phyloP scores from a whole-genome alignment of 2,888 invertebrate genomes.

The Latheticus oryzae region DNA sequence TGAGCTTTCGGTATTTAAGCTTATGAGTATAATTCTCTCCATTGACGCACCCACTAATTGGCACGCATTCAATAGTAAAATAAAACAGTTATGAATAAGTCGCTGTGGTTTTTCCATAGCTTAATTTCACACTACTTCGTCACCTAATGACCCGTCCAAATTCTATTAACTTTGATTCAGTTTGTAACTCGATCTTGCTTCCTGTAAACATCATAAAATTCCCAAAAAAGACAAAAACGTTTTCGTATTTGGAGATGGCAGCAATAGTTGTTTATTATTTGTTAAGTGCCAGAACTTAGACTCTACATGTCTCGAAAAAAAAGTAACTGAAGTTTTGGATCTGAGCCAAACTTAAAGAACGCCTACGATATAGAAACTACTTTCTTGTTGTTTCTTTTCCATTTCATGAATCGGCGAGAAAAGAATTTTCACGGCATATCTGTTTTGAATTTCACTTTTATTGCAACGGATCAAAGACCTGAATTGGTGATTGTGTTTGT shows the following conservation, averaged over 20 bases:
- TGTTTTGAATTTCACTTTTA: background rate
- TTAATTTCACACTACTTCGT: constrained; percentile 13
- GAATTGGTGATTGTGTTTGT: constrained; percentile 22
- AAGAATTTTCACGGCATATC: constrained; percentile 11
- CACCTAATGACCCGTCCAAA: constrained; percentile 9
- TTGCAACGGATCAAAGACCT: constrained; percentile 1
- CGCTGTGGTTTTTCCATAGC: constrained; percentile 7
- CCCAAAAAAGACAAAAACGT: background rate
- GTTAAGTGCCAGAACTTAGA: constrained; percentile 20
- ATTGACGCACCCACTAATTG: too few species aligned
- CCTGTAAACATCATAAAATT: constrained; percentile 16
- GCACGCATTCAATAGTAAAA: too few species aligned
- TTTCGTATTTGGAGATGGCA: background rate
- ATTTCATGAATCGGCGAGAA: constrained; percentile 20
- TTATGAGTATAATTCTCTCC: too few species aligned
- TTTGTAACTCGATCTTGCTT: constrained; percentile 10
- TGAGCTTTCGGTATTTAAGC: too few species aligned
- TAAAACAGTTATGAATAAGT: too few species aligned
- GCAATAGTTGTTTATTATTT: constrained; percentile 17
- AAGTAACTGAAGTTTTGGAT: constrained; percentile 3
- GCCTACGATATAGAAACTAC: constrained; percentile 11
- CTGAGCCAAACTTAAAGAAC: constrained; percentile 1
- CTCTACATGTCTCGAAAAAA: constrained; percentile 6
- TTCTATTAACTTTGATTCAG: constrained; percentile 12
- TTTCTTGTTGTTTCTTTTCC: background rate